Evolutionary conservation across 2,113 vertebrate species (phyloP).

Genomic region (Neotragus moschatus): DNA sequence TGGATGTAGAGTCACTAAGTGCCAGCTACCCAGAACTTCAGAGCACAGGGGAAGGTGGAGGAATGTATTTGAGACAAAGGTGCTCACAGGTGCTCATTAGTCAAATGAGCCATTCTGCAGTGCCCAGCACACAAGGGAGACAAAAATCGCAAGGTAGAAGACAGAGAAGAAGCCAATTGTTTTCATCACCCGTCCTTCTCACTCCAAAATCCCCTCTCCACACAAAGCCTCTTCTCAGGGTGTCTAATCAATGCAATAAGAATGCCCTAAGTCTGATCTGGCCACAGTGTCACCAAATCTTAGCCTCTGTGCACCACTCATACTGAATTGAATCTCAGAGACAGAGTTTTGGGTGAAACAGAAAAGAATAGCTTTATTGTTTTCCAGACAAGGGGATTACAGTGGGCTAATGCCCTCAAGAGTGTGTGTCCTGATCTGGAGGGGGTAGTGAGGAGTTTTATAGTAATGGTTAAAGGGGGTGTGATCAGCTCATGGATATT

Average conservation of each 20-base stretch:
- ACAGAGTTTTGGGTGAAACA: background rate
- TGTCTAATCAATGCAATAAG: background rate
- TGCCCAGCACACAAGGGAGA: background rate
- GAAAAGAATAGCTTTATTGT: background rate
- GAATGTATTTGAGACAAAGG: background rate
- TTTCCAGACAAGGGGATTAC: background rate
- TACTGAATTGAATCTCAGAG: background rate
- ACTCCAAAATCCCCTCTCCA: rapidly evolving
- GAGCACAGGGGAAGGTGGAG: background rate
- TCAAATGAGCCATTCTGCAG: background rate
- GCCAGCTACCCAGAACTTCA: background rate
- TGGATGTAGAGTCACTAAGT: too few species aligned
- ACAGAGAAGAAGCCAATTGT: background rate
- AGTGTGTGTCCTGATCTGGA: background rate
- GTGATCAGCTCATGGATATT: background rate
- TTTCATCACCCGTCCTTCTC: background rate
- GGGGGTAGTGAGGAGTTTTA: background rate
- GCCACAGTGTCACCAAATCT: background rate
- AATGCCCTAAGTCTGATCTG: background rate
- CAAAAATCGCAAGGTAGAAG: background rate
- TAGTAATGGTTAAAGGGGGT: background rate
- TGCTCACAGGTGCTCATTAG: background rate
- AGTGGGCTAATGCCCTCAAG: background rate
- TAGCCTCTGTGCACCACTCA: background rate
- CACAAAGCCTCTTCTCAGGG: background rate